Percentiles rank a stretch among this genome's conserved stretches.
These are phyloP conservation scores for Sardina pilchardus DNA, from an alignment of 2,113 vertebrate genomes.

Conservation along the genomic window DNA sequence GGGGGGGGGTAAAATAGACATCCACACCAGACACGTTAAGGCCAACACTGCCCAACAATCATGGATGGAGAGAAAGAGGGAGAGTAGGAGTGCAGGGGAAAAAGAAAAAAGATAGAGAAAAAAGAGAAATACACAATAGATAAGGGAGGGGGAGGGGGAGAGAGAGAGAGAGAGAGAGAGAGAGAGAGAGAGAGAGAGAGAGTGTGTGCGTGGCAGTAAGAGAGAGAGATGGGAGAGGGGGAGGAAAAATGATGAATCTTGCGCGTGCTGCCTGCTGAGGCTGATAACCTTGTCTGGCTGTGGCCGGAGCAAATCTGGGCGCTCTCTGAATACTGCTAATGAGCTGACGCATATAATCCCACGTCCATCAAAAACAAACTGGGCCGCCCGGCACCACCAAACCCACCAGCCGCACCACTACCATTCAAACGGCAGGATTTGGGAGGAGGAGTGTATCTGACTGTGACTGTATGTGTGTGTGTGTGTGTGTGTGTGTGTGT, in stretches of 20 bases:
- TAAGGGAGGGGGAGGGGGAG: neutral
- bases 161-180: neutral
- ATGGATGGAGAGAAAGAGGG: neutral
- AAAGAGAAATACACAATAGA: no score
- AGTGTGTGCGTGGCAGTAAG: slow-evolving; percentile 42
- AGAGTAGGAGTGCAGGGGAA: neutral
- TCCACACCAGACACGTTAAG: neutral
- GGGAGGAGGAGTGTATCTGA: neutral
- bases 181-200: slow-evolving; percentile 30
- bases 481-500: no score
- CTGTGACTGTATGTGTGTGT: neutral
- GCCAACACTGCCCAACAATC: neutral
- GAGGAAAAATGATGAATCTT: neutral
- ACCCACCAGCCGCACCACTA: neutral
- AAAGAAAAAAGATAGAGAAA: neutral
- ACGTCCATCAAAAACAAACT: slow-evolving; percentile 13
- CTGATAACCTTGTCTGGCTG: slow-evolving; percentile 63
- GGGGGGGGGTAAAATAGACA: neutral
- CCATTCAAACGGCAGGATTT: neutral
- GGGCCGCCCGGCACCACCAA: no score
- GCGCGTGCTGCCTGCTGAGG: slow-evolving; percentile 34
- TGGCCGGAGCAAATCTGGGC: neutral
- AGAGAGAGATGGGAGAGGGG: no score
- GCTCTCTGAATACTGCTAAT: neutral
- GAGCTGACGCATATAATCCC: slow-evolving; percentile 4